phyloP scores from a whole-genome alignment of 2,113 vertebrate genomes.

The Oncorhynchus clarkii region DNA sequence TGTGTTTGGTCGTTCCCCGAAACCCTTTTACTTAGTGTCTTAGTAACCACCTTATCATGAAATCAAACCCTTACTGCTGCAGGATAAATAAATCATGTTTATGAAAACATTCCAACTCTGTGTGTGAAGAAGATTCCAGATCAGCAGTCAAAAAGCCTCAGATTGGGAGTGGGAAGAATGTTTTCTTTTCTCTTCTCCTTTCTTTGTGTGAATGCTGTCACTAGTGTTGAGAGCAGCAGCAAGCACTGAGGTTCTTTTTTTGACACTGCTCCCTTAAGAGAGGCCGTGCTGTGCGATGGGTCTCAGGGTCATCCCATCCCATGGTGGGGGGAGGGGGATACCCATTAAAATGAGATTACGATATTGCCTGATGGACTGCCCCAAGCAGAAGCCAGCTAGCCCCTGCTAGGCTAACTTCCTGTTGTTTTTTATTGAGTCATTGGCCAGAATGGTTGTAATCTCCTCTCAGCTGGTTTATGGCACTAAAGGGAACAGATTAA shows the following conservation, averaged over 20 bases:
- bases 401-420: background rate
- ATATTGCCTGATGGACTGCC: slow-evolving; percentile 54
- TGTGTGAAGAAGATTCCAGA: background rate
- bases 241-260: slow-evolving; percentile 42
- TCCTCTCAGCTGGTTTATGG: slow-evolving; percentile 71
- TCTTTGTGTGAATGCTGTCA: slow-evolving; percentile 44
- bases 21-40: background rate
- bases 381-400: slow-evolving; percentile 51
- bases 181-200: slow-evolving; percentile 8
- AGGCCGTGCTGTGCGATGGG: slow-evolving; percentile 38
- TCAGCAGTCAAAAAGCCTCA: slow-evolving; percentile 10
- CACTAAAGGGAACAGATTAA: slow-evolving; percentile 72
- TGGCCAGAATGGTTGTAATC: slow-evolving; percentile 69
- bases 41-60: background rate
- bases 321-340: slow-evolving; percentile 54
- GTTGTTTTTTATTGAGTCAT: background rate
- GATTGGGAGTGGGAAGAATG: background rate
- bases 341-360: slow-evolving; percentile 69
- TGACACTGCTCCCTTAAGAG: slow-evolving; percentile 62
- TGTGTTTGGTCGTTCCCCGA: background rate
- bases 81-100: slow-evolving; percentile 8
- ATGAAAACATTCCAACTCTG: background rate
- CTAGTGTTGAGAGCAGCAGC: slow-evolving; percentile 17
- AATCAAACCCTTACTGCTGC: background rate
- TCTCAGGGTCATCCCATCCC: slow-evolving; percentile 53